Percentiles rank a stretch among this genome's conserved stretches.
Conservation (phyloP, 2,113 vertebrate genomes). For the Planiliza haematocheilus region DNA sequence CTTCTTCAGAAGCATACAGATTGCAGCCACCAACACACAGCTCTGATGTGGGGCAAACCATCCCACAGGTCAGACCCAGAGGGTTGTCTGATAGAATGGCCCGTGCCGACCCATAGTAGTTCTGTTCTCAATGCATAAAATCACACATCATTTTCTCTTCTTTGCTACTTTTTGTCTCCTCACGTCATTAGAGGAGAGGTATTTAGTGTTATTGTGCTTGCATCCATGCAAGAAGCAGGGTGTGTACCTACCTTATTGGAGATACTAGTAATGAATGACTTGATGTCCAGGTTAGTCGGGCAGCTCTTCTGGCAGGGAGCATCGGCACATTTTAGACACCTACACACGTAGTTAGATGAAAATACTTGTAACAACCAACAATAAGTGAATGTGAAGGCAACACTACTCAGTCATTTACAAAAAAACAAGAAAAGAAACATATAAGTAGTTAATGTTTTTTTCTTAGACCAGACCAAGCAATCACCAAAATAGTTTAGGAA, state of each 20-base stretch:
- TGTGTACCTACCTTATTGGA: constrained; percentile 69
- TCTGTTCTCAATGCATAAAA: constrained; percentile 66
- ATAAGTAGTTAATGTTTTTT: too few species aligned
- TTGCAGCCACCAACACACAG: constrained; percentile 87
- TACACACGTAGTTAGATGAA: constrained; percentile 34
- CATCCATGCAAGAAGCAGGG: not conserved
- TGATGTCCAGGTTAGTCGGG: constrained; percentile 78
- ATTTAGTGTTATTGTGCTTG: not conserved
- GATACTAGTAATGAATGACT: constrained; percentile 79
- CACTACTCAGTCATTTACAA: too few species aligned
- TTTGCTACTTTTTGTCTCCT: not conserved
- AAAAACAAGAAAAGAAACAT: too few species aligned
- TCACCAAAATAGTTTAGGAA: too few species aligned
- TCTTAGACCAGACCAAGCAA: too few species aligned
- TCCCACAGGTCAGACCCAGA: constrained; percentile 92
- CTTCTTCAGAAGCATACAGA: constrained; percentile 90
- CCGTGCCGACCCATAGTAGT: constrained; percentile 93
- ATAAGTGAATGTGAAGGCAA: not conserved
- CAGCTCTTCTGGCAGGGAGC: constrained; percentile 82
- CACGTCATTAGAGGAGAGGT: not conserved
- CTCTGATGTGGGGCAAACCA: constrained; percentile 96
- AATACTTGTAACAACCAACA: not conserved
- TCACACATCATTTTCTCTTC: not conserved
- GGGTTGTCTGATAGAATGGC: constrained; percentile 94
- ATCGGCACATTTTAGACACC: constrained; percentile 79